Conservation (phyloP, 1,140 invertebrate genomes). For the Sitodiplosis mosellana region DNA sequence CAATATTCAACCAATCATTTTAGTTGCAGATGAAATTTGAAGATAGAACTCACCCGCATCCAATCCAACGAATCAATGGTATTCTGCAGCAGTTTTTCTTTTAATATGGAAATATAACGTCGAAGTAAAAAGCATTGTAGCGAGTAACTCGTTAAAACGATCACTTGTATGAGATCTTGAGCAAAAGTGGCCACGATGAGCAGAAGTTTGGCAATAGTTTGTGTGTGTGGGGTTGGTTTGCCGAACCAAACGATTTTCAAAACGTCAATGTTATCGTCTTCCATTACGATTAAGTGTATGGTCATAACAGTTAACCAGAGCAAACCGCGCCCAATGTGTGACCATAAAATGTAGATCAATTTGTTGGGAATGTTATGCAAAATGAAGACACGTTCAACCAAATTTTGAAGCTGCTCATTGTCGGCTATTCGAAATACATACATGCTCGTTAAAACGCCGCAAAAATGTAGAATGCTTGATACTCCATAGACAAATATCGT, state of each 20-base stretch:
- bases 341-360: slow-evolving; percentile 46
- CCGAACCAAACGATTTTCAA: slow-evolving; percentile 29
- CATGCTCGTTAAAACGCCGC: slow-evolving; percentile 57
- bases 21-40: too few species aligned
- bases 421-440: slow-evolving; percentile 63
- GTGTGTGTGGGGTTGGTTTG: slow-evolving; percentile 28
- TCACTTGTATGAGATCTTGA: slow-evolving; percentile 59
- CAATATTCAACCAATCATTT: too few species aligned
- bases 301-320: slow-evolving; percentile 13
- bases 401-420: slow-evolving; percentile 70
- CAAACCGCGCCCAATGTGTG: slow-evolving; percentile 43
- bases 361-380: slow-evolving; percentile 32
- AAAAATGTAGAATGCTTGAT: slow-evolving; percentile 55
- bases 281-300: background rate
- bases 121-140: slow-evolving; percentile 57
- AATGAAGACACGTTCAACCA: slow-evolving; percentile 63
- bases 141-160: slow-evolving; percentile 59
- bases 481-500: slow-evolving; percentile 56
- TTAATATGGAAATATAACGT: slow-evolving; percentile 47
- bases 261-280: slow-evolving; percentile 7
- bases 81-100: slow-evolving; percentile 47
- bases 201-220: slow-evolving; percentile 22
- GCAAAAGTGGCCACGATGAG: slow-evolving; percentile 47
- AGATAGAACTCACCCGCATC: slow-evolving; percentile 44
- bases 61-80: slow-evolving; percentile 48